Evolutionary conservation across 2,888 invertebrate species (phyloP), one percentile per base, ranked within the genome.

Genomic region (Odontocolon sp.): DNA sequence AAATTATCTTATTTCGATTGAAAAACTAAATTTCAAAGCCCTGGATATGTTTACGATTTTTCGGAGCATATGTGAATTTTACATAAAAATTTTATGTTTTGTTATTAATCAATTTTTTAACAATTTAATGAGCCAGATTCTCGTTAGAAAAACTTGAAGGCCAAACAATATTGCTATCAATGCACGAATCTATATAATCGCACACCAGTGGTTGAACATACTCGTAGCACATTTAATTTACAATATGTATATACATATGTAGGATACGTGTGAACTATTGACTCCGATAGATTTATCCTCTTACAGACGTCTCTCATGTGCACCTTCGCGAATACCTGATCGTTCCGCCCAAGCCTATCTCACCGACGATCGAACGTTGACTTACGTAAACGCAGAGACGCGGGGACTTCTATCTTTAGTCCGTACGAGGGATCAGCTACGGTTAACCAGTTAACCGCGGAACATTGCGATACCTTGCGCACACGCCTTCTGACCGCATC

Each of bases 321-420:
- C 42, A 45, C 31, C 52, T 28, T 8, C 6, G 47, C 11, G 45
- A 66, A 40, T 74, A 66, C 61, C 69, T 42, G 68, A 77, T 74
- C 68, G 59, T 70, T 61, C 67, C 38, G 61, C 47, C 61, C 45
- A 14, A 61, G 68, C 40, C 67, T 71, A 80, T 80, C 77, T 57
- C 40, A 38, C 40, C 38, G 42, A 54, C 54, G 68, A 78, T 79
- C 79, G 79, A 80, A 69, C 80, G 64, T 80, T 77, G 77, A 79
- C 74, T 80, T 80, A 80, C 80, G 78, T 75, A 77, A 80, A 79
- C 66, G 63, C 36, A 56, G 67, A 69, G 68, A 47, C 47, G 59
- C 50, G 64, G 42, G 63, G 23, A 42, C 16, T 47, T 78, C 61
- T 73, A 76, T 80, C 67, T 70, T 67, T 59, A 68, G 68, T 74